Base-by-base conservation (phyloP, 1,140 invertebrate genomes). In the Pogonognathellus flavescens region DNA sequence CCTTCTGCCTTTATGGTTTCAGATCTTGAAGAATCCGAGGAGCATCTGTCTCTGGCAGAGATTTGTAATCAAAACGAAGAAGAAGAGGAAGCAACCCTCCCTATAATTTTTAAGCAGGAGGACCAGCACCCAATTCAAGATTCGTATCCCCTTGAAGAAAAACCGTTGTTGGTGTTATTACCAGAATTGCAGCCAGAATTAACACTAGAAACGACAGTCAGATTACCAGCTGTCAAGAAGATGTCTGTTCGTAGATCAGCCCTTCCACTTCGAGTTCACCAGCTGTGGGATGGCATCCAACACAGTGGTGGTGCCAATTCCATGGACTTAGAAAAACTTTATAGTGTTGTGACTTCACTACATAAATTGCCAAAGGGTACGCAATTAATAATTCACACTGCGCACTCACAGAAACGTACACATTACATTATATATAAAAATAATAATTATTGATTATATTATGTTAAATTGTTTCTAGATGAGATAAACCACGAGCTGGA, bases 201-300 rank as follows among this genome's bases (percentile, higher is more conserved):
- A 41, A 6, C 6, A 1, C 31, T 1, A 41, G 31, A 41, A 41
- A 3, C 31, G 31, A 41, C 31, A 3, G 31, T 41, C 31, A 41
- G 6, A 41, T 25, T 41, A 41, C 31, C 14, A 76, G 31, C 16
- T 49, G 70, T 76, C 14, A 76, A 76, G 18, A 62, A 9, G 49
- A 76, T 76, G 70, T 76, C 70, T 5, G 18, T 76, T n/a, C 25
- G 70, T 18, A 25, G 70, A 7, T 76, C 70, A 20, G 84, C 87
- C 11, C 25, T 84, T 11, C 87, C 87, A 6, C 22, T 86, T 14
- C 53, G 84, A 8, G 87, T 89, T 13, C 88, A 89, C 80, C 84
- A 87, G 20, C 25, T 89, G 11, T 89, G 88, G 88, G 88, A 89
- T 80, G 86, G 85, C 14, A 85, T 89, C 52, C 49, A 84, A 25